Base-by-base conservation (phyloP, 1,140 invertebrate genomes). In the Penaeus indicus region DNA sequence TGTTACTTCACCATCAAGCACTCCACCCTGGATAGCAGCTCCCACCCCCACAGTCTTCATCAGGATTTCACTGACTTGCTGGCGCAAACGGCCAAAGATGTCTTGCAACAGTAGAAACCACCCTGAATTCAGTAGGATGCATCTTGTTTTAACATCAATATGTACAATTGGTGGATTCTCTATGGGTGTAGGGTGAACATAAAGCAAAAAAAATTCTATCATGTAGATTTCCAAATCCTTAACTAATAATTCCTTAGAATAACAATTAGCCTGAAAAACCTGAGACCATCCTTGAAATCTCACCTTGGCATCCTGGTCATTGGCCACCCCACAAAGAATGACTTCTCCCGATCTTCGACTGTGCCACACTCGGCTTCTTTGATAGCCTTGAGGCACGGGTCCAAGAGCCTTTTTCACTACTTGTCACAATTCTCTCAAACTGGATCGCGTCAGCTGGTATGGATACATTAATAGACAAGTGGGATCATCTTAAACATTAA, bases 261-360 rank as follows among this genome's bases (percentile, higher is more conserved):
- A n/a, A 69, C 27, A 69, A 13, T 18, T 69, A 69, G n/a, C 27
- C 1, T 27, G 27, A n/a, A 25, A 3, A 60, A 61, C 22, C 62
- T 79, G 22, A 81, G 3, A 32, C 25, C 18, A 18, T 10, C 69
- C 21, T 5, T 16, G n/a, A 72, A 67, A 80, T 90, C 91, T 91
- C 91, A 95, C 95, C 94, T 99, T 99, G 99, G 99, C 96, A 99
- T 99, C 89, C 99, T 94, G 0, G 97, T 98, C 99, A 99, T 99
- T n/a, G n/a, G 89, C 99, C 99, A 91, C n/a, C 99, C 99, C 64
- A 99, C 99, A n/a, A 0, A 99, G 94, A 60, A 99, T 94, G 80
- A 99, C 98, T 92, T 99, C 99, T 0, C n/a, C 97, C 97, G 92
- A 99, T 98, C 85, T 99, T 99, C 0, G 96, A 95, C 88, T 98